Evolutionary conservation across 2,888 invertebrate genomes (phyloP), one percentile per base, ranked within the genome.

Genomic region (Lepidocyrtoides sp.): DNA sequence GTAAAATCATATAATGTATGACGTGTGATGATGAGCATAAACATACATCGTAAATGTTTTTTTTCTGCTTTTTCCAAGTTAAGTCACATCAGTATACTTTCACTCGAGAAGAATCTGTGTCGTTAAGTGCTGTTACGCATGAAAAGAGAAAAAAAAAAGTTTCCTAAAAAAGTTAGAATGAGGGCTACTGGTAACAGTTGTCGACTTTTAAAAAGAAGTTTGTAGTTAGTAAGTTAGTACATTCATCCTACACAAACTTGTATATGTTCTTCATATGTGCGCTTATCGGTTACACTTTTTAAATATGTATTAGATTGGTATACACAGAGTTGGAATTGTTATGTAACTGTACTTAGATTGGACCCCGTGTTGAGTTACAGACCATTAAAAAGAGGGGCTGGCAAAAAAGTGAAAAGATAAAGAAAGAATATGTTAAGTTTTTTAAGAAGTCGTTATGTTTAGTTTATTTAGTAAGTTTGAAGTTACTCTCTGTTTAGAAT

Each of bases 161-260:
- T 88, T 69, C 44, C 23, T 66, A 54, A 60, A 81, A 77, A 88
- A 81, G 81, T 87, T 79, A 17, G 36, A 36, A 69, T 32, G 77
- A 48, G 66, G 87, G 69, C 66, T 57, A 81, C 66, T 69, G 81
- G 88, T 88, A 88, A 57, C 88, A 69, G 88, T 88, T 81, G 88
- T 88, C 81, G 88, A 29, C 88, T 72, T 69, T 41, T 81, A 69
- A 81, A 86, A 87, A n/a, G n/a, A n/a, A 79, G 63, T 86, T 75
- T 77, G 14, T 57, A 57, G 48, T 44, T 23, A 41, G 44, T 79
- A n/a, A 36, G 36, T 36, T 7, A 36, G 36, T 36, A 51, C 48
- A 29, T 17, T n/a, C 54, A 17, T 51, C 77, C 44, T 75, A 36
- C 36, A 36, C 2, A 36, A 4, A 36, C 7, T 36, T 36, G 7